Evolutionary conservation across 2,888 invertebrate genomes (phyloP).

Genomic region (Oxycera nigricornis): DNA sequence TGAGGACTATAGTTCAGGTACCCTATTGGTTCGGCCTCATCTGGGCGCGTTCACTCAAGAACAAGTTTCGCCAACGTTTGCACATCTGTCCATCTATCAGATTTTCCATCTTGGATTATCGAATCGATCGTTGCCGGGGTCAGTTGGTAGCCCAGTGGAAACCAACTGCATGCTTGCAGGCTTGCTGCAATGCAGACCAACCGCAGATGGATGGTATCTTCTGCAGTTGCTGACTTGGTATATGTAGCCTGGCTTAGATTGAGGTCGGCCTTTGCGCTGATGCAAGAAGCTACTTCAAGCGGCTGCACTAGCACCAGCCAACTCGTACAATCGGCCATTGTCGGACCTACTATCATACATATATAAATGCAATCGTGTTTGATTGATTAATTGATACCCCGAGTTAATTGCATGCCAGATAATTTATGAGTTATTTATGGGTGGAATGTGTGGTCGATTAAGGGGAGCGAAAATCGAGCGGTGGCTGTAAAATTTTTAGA

Average conservation of each 20-base stretch:
- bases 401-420: constrained; percentile 56
- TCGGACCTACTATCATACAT: constrained; percentile 41
- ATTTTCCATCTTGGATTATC: neutral
- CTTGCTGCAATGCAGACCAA: neutral
- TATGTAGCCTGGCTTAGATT: too few relatives aligned
- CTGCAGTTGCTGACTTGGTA: neutral
- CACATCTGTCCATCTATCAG: constrained; percentile 23
- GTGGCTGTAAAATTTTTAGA: too few relatives aligned
- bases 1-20: too few relatives aligned
- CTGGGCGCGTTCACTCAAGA: neutral
- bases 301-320: constrained; percentile 35
- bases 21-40: neutral
- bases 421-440: constrained; percentile 52
- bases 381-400: constrained; percentile 58
- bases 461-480: neutral
- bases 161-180: neutral
- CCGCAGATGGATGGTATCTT: neutral
- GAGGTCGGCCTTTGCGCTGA: too few relatives aligned
- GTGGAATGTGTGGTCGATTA: neutral
- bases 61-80: constrained; percentile 2
- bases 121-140: constrained; percentile 10
- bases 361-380: constrained; percentile 46
- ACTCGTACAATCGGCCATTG: constrained; percentile 38
- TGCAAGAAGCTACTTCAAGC: neutral
- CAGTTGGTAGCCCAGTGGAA: neutral